These are phyloP conservation scores for Megaceryle torquata DNA, from an alignment of 2,113 vertebrate genomes.

Conservation along the genomic window DNA sequence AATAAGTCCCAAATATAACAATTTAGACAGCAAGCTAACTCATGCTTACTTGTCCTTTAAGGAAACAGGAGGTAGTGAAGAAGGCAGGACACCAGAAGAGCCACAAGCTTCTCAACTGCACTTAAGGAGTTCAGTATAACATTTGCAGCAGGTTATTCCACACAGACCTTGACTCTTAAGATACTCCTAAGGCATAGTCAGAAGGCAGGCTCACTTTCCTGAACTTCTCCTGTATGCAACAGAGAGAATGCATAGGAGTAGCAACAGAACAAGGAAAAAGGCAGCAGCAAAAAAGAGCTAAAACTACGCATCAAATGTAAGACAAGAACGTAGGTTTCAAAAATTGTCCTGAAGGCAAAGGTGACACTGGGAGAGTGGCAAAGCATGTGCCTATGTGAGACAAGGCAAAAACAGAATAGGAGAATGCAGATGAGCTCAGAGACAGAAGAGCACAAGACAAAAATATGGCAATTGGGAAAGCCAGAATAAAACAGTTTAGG, in stretches of 20 bases:
- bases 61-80: not conserved
- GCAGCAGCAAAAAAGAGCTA: not conserved
- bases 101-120: not conserved
- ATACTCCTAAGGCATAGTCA: not conserved
- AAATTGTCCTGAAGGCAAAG: not conserved
- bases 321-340: not conserved
- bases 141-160: not conserved
- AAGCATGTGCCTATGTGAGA: fast-evolving
- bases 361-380: not conserved
- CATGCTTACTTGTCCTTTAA: not conserved
- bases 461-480: not conserved
- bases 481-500: not conserved
- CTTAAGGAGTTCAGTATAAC: not conserved
- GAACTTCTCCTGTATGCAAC: not conserved
- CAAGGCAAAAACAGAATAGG: not conserved
- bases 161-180: not conserved
- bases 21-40: not conserved
- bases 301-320: not conserved
- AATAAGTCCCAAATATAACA: not conserved
- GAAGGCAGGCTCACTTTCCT: not conserved
- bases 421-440: not conserved
- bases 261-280: not conserved
- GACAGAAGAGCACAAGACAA: not conserved
- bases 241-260: fast-evolving
- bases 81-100: not conserved